phyloP scores from a whole-genome alignment of 1,140 invertebrate species.

The Periplaneta americana region DNA sequence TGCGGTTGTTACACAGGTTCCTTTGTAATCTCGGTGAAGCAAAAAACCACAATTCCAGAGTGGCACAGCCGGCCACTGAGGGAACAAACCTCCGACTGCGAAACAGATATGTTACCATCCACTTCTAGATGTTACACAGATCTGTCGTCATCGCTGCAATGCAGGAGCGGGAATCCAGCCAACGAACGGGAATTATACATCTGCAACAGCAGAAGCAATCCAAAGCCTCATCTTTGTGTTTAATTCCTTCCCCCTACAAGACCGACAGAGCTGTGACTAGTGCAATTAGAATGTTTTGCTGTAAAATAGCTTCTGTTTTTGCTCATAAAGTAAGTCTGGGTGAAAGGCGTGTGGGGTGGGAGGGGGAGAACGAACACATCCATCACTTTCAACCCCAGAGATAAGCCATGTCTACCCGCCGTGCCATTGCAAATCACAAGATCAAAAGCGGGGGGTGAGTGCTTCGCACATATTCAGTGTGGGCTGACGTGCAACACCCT shows the following conservation, averaged over 20 bases:
- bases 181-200: no score
- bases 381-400: background rate
- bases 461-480: background rate
- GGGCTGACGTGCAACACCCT: background rate
- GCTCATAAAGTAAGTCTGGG: background rate
- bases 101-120: no score
- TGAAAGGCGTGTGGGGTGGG: no score
- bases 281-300: background rate
- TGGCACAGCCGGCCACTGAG: no score
- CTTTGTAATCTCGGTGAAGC: no score
- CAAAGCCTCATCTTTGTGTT: background rate
- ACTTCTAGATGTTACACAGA: no score
- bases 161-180: no score
- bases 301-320: background rate
- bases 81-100: no score
- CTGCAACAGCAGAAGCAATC: background rate
- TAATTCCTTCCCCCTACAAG: background rate
- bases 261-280: background rate
- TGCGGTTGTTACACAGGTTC: no score
- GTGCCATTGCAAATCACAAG: background rate
- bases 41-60: no score
- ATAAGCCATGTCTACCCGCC: background rate
- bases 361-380: background rate
- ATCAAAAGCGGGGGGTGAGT: background rate
- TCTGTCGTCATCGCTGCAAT: no score